phyloP scores from a whole-genome alignment of 2,888 invertebrate species.

The Pyrrhosoma nymphula region DNA sequence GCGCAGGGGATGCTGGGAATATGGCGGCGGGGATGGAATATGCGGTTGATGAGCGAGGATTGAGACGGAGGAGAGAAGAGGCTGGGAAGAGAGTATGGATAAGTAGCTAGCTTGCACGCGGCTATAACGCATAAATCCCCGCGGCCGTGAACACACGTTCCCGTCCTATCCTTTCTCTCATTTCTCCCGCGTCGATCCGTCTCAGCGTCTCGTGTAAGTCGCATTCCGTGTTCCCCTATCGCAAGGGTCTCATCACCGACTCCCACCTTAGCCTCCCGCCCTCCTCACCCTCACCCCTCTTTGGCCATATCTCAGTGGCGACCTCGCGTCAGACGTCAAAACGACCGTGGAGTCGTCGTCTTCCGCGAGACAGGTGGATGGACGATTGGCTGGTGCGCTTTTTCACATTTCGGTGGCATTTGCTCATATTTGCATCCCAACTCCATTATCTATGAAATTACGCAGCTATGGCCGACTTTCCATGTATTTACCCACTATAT shows the following conservation, averaged over 20 bases:
- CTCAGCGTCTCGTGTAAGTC: conserved; percentile 30
- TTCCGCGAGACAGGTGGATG: no score
- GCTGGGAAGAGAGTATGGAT: conserved; percentile 35
- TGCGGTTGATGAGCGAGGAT: neutral
- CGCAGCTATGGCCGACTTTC: no score
- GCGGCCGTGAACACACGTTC: neutral
- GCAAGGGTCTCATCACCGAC: neutral
- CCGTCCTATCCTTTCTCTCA: neutral
- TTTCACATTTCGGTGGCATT: no score
- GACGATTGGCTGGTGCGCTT: no score
- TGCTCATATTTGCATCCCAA: no score
- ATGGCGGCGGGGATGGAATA: neutral
- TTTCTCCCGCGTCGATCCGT: neutral
- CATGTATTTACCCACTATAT: no score
- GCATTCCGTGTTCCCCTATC: conserved; percentile 50
- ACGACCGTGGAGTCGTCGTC: no score
- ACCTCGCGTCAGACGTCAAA: neutral
- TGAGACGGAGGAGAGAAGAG: neutral
- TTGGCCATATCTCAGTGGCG: neutral
- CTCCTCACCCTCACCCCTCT: neutral
- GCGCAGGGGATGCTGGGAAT: neutral
- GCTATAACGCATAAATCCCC: conserved; percentile 56
- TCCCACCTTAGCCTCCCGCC: neutral
- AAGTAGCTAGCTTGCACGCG: neutral
- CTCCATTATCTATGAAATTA: no score